Evolutionary conservation across 2,888 invertebrate species (phyloP), one percentile per base, ranked within the genome.

Genomic region (Chrysodeixis includens): DNA sequence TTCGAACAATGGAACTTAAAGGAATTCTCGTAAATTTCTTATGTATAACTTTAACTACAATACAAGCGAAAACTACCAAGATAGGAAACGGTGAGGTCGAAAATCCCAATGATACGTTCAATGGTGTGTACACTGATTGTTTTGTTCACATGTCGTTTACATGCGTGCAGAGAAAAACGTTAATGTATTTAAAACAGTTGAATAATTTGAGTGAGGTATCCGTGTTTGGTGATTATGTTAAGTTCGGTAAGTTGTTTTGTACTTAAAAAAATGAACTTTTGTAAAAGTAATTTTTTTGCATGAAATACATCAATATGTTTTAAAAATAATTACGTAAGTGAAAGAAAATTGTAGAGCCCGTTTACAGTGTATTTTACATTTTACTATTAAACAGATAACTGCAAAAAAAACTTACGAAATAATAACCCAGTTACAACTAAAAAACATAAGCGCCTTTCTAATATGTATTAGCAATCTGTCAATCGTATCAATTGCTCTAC

Each of bases 121-220:
- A 95, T 84, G 90, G 95, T 82, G 91, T 96, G 75, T 95, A 96
- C 88, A 69, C 91, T 49, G 90, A 96, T 71, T 96, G 96, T 80
- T 88, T 96, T 53, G 62, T 96, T 30, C 93, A 94, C 77, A 83
- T 96, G 1, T 96, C 96, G 0, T 94, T 96, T 65, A 84, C 90
- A 30, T 96, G 96, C 80, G 88, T 96, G 26, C 96, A 96, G 82
- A 95, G 92, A 71, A 96, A 96, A 79, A 93, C 96, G 1, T 87
- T 96, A 9, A 80, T 95, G 54, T 96, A 96, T 86, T 83, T 96
- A 67, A 95, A 96, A 64, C 91, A 95, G 20, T 86, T 96, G 2
- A 95, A 95, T 68, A 89, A 90, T 54, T 84, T 96, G 58, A 92
- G 95, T 72, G 95, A 96, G 76, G 94, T 96, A 70, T 93, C 94